Base-by-base conservation (phyloP, 2,113 vertebrate species). In the Rhynchomys soricoides region DNA sequence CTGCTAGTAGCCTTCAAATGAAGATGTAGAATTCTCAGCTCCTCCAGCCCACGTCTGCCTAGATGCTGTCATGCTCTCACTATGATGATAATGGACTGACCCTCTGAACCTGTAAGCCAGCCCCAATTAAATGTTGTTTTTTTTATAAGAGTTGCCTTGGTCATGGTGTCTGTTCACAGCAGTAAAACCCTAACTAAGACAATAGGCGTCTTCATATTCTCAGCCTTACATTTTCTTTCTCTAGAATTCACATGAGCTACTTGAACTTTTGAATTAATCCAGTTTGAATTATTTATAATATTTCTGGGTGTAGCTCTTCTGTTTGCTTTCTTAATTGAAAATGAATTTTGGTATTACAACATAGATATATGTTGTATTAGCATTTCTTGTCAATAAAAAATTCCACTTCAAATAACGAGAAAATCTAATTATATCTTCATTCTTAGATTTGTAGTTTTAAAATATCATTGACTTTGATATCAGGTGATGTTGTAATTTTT, bases 381-480 rank as follows among this genome's bases (percentile, higher is more conserved):
- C 79, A 68, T 85, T 19, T 95, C 62, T 26, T 29, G 29, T 1
- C 55, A 68, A 68, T 74, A 95, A 82, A 57, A 52, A 68, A 81
- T 95, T n/a, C 31, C 31, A 74, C 71, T 89, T 91, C 37, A 74
- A 68, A n/a, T 92, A 82, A 81, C 55, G 68, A 78, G 66, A 96
- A 93, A 73, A 86, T 19, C 88, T 77, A 40, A 50, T 93, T 93
- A 29, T 13, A 48, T 81, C 92, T 81, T 16, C 2, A 40, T 89
- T 34, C 12, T 22, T 86, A 81, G 24, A 91, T 66, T 92, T 73
- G 64, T 50, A 71, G 50, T 26, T 86, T 93, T 88, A 81, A 96
- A 55, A 75, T 91, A 87, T 64, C 52, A 71, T 74, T 79, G 37
- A 64, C 45, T 82, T 89, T 19, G 86, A 45, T 96, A 83, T 75